Evolutionary conservation across 2,113 vertebrate species (phyloP).

Genomic region (Anarhynchus alexandrinus): DNA sequence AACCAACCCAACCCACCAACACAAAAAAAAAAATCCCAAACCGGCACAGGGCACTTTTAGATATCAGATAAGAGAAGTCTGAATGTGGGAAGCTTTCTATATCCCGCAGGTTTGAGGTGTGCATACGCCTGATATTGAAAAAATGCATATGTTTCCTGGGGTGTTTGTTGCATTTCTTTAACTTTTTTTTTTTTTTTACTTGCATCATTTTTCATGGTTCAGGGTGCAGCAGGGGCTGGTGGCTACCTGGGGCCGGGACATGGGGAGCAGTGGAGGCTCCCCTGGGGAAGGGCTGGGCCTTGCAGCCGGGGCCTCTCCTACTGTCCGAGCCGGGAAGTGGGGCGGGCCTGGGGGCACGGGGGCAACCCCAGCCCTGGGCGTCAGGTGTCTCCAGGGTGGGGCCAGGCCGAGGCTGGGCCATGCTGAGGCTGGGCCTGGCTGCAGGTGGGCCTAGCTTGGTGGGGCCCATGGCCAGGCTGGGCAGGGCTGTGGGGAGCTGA

Average conservation of each 20-base stretch:
- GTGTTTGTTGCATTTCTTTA: not conserved
- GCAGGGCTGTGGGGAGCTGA: not conserved
- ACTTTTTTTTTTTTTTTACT: not conserved
- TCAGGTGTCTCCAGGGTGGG: accelerated
- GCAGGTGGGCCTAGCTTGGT: not conserved
- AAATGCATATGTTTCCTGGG: not conserved
- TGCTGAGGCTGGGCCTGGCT: no score
- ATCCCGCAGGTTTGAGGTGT: not conserved
- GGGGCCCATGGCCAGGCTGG: not conserved
- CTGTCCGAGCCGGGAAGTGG: accelerated
- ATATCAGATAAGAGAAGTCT: not conserved
- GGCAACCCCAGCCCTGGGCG: not conserved
- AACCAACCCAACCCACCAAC: not conserved
- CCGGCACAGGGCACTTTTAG: not conserved
- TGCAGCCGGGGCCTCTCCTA: not conserved
- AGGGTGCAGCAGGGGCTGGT: not conserved
- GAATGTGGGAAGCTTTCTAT: not conserved
- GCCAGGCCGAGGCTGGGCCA: not conserved
- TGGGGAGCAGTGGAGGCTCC: not conserved
- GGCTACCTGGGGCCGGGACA: not conserved
- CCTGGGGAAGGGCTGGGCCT: not conserved
- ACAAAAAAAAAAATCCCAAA: not conserved
- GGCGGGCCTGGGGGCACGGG: not conserved
- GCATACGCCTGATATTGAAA: not conserved
- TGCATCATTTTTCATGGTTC: not conserved